Percentiles rank a stretch among this genome's conserved stretches.
Conservation (phyloP, 2,888 invertebrate genomes). For the Ophion ellenae region DNA sequence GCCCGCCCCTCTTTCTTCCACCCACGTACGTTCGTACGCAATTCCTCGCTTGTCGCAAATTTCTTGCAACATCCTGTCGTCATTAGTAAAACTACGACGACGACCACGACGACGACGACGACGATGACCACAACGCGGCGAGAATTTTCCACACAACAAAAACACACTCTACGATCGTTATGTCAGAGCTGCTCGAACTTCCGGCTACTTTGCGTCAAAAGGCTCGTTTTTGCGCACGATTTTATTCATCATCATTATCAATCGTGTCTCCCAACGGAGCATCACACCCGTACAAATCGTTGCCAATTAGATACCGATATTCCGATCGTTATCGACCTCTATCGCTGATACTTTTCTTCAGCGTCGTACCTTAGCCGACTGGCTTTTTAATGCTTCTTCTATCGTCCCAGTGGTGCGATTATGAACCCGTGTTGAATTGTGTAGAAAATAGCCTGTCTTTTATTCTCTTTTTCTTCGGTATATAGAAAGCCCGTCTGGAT, state of each 20-base stretch:
- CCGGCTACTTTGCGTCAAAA: background rate
- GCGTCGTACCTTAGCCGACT: too few species aligned
- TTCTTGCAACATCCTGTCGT: slow-evolving; percentile 35
- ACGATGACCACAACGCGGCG: background rate
- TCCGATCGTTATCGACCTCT: too few species aligned
- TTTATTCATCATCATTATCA: background rate
- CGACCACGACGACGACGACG: background rate
- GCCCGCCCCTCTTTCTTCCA: background rate
- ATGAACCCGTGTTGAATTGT: too few species aligned
- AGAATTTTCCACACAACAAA: background rate
- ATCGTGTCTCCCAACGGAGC: background rate
- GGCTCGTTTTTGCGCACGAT: background rate
- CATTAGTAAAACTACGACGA: slow-evolving; percentile 19
- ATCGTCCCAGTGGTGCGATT: too few species aligned
- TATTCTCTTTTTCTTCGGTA: too few species aligned
- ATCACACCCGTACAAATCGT: too few species aligned
- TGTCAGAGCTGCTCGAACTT: background rate
- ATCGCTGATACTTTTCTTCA: too few species aligned
- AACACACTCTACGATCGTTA: background rate
- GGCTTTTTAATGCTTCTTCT: too few species aligned
- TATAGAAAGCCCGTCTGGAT: too few species aligned
- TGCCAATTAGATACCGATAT: too few species aligned
- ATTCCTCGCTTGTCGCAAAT: slow-evolving; percentile 6
- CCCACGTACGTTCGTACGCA: slow-evolving; percentile 29
- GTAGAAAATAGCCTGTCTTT: too few species aligned